Percentiles rank a stretch among this genome's conserved stretches.
These are phyloP conservation scores for Corythornis vintsioides DNA, from an alignment of 2,113 vertebrate genomes.

Conservation along the genomic window DNA sequence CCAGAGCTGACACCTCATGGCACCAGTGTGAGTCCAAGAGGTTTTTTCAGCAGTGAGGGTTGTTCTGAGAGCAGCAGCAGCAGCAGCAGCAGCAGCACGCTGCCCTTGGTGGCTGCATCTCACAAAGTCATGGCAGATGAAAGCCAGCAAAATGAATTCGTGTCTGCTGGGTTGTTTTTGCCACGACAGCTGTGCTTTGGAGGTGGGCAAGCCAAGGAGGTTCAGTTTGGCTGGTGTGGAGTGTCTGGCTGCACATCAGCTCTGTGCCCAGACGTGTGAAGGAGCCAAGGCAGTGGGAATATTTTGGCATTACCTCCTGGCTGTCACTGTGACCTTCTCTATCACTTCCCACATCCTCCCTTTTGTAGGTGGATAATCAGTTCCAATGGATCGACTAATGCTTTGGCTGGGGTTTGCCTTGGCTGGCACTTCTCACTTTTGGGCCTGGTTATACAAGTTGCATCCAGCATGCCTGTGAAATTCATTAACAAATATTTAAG, in stretches of 20 bases:
- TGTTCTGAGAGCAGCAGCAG: constrained; percentile 34
- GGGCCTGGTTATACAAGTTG: background rate
- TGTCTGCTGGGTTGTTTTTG: constrained; percentile 57
- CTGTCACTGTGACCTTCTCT: constrained; percentile 64
- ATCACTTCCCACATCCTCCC: constrained; percentile 53
- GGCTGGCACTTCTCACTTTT: constrained; percentile 40
- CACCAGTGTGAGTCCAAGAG: background rate
- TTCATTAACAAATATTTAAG: constrained; percentile 48
- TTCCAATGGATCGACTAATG: constrained; percentile 63
- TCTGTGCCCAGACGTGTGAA: constrained; percentile 19
- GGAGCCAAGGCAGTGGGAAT: constrained; percentile 45
- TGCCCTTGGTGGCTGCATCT: constrained; percentile 63
- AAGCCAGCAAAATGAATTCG: constrained; percentile 60
- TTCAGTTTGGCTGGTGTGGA: constrained; percentile 52
- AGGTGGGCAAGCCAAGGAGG: constrained; percentile 57
- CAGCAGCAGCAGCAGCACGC: background rate
- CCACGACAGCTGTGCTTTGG: constrained; percentile 60
- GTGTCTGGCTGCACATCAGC: constrained; percentile 29
- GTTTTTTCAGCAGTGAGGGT: background rate
- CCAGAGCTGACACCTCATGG: background rate
- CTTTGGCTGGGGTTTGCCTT: constrained; percentile 48
- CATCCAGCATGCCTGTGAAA: constrained; percentile 31
- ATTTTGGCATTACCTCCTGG: constrained; percentile 62
- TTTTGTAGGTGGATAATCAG: constrained; percentile 60
- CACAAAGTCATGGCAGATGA: constrained; percentile 70